phyloP scores from a whole-genome alignment of 2,797 vertebrate genomes.

The Oreochromis mossambicus region DNA sequence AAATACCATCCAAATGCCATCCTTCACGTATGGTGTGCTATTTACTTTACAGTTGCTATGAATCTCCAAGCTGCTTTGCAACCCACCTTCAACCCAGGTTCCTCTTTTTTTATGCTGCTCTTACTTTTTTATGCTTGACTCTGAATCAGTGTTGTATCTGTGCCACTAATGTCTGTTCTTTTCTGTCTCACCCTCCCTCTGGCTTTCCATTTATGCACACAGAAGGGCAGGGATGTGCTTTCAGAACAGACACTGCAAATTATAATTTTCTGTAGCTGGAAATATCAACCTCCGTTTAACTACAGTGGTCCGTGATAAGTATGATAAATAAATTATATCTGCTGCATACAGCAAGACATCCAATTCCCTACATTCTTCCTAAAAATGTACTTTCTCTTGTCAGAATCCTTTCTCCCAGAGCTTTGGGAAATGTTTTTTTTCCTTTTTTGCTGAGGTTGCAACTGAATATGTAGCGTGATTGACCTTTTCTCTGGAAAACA shows the following conservation, averaged over 20 bases:
- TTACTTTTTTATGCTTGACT: not conserved
- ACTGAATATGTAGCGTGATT: not conserved
- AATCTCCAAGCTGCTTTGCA: not conserved
- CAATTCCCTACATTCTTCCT: not conserved
- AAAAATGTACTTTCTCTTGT: not conserved
- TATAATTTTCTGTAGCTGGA: not conserved
- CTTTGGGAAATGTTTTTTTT: not conserved
- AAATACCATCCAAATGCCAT: not conserved
- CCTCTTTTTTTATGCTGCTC: not conserved
- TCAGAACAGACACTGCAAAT: not conserved
- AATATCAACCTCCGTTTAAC: not conserved
- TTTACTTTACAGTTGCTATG: not conserved
- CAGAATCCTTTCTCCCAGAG: not conserved
- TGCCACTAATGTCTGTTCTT: not conserved
- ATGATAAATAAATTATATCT: not conserved
- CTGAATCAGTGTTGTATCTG: not conserved
- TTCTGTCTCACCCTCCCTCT: not conserved
- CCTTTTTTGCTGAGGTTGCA: not conserved
- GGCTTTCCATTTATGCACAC: not conserved
- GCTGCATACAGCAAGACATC: not conserved
- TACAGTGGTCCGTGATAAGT: not conserved
- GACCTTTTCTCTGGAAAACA: not conserved
- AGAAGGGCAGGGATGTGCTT: not conserved
- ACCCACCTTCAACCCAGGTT: not conserved
- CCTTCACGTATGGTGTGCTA: not conserved